Conservation (phyloP, 2,113 vertebrate genomes). For the Corythaeola cristata region DNA sequence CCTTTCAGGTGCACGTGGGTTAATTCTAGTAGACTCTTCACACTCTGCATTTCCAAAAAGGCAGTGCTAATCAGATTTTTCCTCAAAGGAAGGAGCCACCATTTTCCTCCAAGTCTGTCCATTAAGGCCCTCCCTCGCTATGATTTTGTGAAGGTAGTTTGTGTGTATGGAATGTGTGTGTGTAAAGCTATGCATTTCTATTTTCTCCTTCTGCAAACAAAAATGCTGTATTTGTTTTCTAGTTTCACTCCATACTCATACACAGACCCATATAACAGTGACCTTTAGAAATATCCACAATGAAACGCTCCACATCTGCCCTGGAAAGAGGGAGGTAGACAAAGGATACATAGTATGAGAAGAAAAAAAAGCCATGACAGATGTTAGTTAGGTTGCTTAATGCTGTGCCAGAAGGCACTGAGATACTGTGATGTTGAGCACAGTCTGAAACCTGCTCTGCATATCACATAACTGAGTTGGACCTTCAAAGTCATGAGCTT, state of each 20-base stretch:
- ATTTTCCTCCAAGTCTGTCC: background rate
- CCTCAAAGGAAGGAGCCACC: background rate
- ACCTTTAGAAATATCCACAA: background rate
- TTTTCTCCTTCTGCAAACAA: background rate
- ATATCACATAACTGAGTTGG: background rate
- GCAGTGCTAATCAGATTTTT: background rate
- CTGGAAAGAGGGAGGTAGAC: background rate
- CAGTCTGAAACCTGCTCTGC: background rate
- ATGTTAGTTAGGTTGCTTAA: slow-evolving; percentile 46
- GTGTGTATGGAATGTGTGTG: background rate
- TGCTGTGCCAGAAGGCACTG: slow-evolving; percentile 24
- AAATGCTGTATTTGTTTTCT: background rate
- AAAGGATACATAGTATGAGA: background rate
- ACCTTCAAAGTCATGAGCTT: background rate
- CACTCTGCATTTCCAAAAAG: background rate
- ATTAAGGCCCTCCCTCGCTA: background rate
- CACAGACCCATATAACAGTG: background rate
- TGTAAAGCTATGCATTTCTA: background rate
- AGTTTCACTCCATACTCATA: background rate
- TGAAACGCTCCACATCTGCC: background rate
- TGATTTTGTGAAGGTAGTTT: background rate
- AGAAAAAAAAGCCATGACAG: slow-evolving; percentile 5
- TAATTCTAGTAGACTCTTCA: background rate
- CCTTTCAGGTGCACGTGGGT: background rate
- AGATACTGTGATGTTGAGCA: background rate